A percentile compares a stretch with the other conserved stretches of the same genome.
These are phyloP conservation scores for Alviniconcha strummeri DNA, from an alignment of 2,888 invertebrate genomes.

Conservation along the genomic window DNA sequence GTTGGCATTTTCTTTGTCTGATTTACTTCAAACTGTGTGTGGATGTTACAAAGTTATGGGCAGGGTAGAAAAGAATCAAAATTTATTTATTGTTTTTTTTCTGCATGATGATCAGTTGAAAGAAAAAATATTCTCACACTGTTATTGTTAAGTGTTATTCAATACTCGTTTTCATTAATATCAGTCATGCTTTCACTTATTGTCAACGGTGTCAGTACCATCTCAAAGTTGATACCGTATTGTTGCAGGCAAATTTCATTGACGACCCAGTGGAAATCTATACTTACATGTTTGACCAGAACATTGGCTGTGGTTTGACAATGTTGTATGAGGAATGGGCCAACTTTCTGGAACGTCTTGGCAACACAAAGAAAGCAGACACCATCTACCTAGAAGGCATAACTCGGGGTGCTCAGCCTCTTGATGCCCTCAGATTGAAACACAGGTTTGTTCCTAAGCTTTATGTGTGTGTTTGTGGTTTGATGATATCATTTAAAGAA, in stretches of 20 bases:
- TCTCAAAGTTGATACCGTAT: not conserved
- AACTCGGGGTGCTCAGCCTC: conserved; percentile 85
- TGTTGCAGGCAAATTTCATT: conserved; percentile 61
- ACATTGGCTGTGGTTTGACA: conserved; percentile 86
- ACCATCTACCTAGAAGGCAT: conserved; percentile 87
- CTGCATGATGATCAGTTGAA: too few relatives aligned
- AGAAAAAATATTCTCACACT: too few relatives aligned
- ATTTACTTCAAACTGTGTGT: too few relatives aligned
- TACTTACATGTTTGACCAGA: conserved; percentile 86
- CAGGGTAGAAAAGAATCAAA: too few relatives aligned
- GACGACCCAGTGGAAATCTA: conserved; percentile 79
- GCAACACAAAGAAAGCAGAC: conserved; percentile 89
- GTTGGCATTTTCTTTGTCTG: too few relatives aligned
- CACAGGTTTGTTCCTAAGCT: not conserved
- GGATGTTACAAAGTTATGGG: too few relatives aligned
- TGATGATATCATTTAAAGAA: conserved; percentile 89
- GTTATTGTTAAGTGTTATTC: too few relatives aligned
- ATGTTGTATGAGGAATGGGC: conserved; percentile 94
- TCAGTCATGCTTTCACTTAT: too few relatives aligned
- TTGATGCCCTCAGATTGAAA: conserved; percentile 77
- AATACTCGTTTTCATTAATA: too few relatives aligned
- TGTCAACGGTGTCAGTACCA: too few relatives aligned
- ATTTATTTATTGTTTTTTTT: too few relatives aligned
- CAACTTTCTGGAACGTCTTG: conserved; percentile 86
- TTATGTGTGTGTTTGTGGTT: conserved; percentile 78